Percentiles rank a stretch among this genome's conserved stretches.
Conservation (phyloP, 2,113 vertebrate genomes). For the Setophaga kirtlandii region DNA sequence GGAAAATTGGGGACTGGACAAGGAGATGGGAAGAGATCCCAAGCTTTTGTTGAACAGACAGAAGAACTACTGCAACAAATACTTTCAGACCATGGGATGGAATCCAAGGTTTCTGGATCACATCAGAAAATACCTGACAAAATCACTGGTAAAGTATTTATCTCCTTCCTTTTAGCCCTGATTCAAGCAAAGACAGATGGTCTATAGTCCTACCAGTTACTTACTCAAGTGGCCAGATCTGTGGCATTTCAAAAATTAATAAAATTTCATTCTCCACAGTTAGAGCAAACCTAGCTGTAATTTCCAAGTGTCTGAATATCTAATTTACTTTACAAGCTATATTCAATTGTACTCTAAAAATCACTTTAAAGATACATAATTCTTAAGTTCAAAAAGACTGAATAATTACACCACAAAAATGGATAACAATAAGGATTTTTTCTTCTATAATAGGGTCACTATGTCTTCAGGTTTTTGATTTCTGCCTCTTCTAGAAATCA, state of each 20-base stretch:
- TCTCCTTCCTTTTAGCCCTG: background rate
- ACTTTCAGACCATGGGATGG: background rate
- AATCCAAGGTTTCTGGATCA: slow-evolving; percentile 32
- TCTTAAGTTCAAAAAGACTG: background rate
- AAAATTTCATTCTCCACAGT: background rate
- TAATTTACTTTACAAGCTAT: background rate
- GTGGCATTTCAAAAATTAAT: background rate
- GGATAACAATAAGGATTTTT: background rate
- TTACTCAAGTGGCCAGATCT: background rate
- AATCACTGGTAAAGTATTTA: background rate
- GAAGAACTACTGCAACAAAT: background rate
- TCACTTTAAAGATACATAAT: background rate
- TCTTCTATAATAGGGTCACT: background rate
- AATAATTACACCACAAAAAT: background rate
- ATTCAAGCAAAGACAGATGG: background rate
- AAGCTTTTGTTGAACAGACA: background rate
- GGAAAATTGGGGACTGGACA: background rate
- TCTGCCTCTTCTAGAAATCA: background rate
- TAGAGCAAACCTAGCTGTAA: background rate
- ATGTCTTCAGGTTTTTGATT: background rate
- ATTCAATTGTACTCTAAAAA: background rate
- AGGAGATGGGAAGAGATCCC: background rate
- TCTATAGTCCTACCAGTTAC: background rate
- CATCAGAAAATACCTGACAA: slow-evolving; percentile 26
- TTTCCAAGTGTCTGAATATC: background rate